Base-by-base conservation (phyloP, 2,797 vertebrate species). In the Artibeus jamaicensis region DNA sequence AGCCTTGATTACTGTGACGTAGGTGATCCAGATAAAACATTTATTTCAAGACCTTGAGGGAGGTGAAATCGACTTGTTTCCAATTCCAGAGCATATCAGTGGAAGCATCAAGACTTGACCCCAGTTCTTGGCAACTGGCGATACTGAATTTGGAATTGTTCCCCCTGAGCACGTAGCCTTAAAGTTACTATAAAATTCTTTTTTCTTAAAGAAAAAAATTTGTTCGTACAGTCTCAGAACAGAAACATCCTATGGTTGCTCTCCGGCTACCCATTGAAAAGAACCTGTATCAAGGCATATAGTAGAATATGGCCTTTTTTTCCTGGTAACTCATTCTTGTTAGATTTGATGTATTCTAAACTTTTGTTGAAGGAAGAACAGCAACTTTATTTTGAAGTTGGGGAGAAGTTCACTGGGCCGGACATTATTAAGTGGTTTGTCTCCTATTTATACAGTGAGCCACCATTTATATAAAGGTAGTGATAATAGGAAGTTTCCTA, bases 21-120 rank as follows among this genome's bases (percentile, higher is more conserved):
- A 85, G 83, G 89, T 84, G 95, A 95, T 98, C 95, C 95, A 98
- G 97, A 97, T 86, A 89, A 97, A 97, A 97, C 81, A 97, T 81
- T 50, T 86, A 82, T 91, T 91, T 95, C 67, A 81, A 94, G 89
- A 89, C 48, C 89, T 79, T 39, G 18, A 86, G 83, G 86, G 86
- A 87, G 81, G 74, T 78, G 65, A 82, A 71, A 48, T 70, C 22
- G 65, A 91, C 48, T 89, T 70, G 34, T 59, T 86, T 91, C 46
- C 67, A 81, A n/a, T 48, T 67, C 76, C 53, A 44, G 44, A 44
- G 50, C 18, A 5, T 94, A 95, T 97, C 95, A 12, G 48, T 10
- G 22, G 89, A 59, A 53, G 76, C 59, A 97, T 95, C 90, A 86
- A 94, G 93, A 86, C 83, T 91, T 71, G 85, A 84, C 95, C 48